Conservation (phyloP, 2,113 vertebrate species). For the Mobula birostris region DNA sequence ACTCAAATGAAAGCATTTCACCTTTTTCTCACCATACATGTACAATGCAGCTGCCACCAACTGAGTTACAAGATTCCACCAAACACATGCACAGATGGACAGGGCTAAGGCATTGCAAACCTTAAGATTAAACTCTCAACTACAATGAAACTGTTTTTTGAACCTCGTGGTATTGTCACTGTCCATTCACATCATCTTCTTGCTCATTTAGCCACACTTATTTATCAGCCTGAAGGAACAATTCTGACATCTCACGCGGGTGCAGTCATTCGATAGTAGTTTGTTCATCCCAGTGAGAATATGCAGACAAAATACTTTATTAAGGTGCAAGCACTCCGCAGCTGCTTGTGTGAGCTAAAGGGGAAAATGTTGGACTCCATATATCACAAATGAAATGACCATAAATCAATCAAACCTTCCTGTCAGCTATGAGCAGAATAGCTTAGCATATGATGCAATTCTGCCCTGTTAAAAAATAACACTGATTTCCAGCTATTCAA, state of each 20-base stretch:
- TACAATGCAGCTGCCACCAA: not conserved
- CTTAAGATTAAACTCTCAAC: not conserved
- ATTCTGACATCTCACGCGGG: not conserved
- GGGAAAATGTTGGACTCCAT: too few relatives aligned
- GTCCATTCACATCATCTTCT: not conserved
- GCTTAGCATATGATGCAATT: not conserved
- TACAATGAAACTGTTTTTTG: not conserved
- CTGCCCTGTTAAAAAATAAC: slow-evolving; percentile 2
- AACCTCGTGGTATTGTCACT: not conserved
- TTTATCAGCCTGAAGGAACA: not conserved
- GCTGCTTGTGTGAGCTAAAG: not conserved
- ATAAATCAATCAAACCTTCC: not conserved
- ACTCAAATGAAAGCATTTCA: not conserved
- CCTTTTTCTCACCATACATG: not conserved
- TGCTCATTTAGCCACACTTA: not conserved
- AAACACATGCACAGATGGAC: not conserved
- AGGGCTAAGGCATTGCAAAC: not conserved
- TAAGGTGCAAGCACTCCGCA: not conserved
- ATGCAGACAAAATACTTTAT: not conserved
- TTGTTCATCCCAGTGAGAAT: not conserved
- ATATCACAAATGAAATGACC: not conserved
- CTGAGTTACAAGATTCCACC: not conserved
- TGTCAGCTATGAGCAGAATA: not conserved
- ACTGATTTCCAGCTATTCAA: not conserved
- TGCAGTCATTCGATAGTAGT: not conserved